Base-by-base conservation (phyloP, 2,888 invertebrate species). In the Eupithecia subfuscata region DNA sequence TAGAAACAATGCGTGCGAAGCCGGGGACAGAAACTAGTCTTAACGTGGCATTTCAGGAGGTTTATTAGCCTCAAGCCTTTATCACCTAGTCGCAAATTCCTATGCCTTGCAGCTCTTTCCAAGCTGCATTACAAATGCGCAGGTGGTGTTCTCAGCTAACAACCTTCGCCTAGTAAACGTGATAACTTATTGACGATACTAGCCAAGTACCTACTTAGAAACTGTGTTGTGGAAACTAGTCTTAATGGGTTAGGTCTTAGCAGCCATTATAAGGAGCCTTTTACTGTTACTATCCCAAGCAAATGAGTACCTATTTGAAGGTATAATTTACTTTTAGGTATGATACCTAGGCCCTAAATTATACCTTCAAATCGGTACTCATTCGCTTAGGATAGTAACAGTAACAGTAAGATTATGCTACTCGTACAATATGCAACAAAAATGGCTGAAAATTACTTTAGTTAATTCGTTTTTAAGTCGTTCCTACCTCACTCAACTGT, bases 91-190 rank as follows among this genome's bases (percentile, higher is more conserved):
- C 30, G 34, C 67, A 40, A 5, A 40, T 37, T 18, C 40, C 11
- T 40, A 12, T 40, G 34, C 67, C 40, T 67, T 40, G 67, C 3
- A 7, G 9, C 67, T 12, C n/a, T 1, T 37, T 18, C 63, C 11
- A 34, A 64, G 67, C n/a, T 67, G 67, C 71, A 69, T 76, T 71
- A 71, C 74, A 74, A 74, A 68, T 71, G 70, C 78, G 71, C 80
- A 79, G 80, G 78, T 79, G 80, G 45, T 74, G 75, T 75, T 70
- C 60, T 52, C 69, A 67, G 75, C 74, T 76, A 79, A 76, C 79
- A 76, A 73, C 73, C 74, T 70, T 70, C 73, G 70, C 67, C 52
- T 75, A 74, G 75, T 73, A 75, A 70, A 69, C 76, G 70, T 64
- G 77, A 75, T 78, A 77, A 75, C 71, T 74, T 75, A 74, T 43